Evolutionary conservation across 2,113 vertebrate species (phyloP), one percentile per base, ranked within the genome.

Genomic region (Hippocampus comes): DNA sequence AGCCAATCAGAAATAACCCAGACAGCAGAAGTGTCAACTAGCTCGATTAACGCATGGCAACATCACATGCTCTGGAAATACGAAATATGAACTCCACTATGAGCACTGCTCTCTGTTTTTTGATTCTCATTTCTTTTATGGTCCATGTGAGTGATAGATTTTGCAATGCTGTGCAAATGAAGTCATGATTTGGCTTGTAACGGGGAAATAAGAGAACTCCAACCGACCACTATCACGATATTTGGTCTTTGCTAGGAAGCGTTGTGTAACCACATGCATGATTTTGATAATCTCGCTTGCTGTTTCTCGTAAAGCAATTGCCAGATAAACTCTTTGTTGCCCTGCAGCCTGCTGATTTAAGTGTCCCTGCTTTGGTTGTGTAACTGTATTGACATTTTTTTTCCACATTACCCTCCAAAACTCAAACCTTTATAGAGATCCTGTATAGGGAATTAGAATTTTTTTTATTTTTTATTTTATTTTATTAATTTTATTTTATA

Each of bases 181-280:
- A 72, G 73, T 78, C 81, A 68, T 68, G 57, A 67, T 49, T 68
- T 2, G 14, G 63, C 69, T 23, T 6, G 53, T 42, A 21, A 67
- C 23, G 49, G 41, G 51, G 15, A 34, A 64, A 61, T 10, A 30
- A 65, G 69, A 63, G 75, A 20, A 3, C 30, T 34, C 2, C 15
- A 56, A 42, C 57, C 17, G 59, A 57, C 18, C 46, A 42, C 9
- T 25, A 9, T 65, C 48, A n/a, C 0, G 48, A 27, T 23, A 49
- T 71, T 77, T 72, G 81, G 34, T 71, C 77, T 78, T 74, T 79
- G 75, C 82, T 75, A 79, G 76, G 72, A 87, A 80, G 76, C 63
- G 73, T 87, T 86, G 78, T 56, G 68, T 75, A 83, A 88, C 75
- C 15, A 5, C 67, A 41, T 2, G 0, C 25, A 64, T 43, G 63